Evolutionary conservation across 2,888 invertebrate genomes (phyloP).

Genomic region (Choreutis nemorana): DNA sequence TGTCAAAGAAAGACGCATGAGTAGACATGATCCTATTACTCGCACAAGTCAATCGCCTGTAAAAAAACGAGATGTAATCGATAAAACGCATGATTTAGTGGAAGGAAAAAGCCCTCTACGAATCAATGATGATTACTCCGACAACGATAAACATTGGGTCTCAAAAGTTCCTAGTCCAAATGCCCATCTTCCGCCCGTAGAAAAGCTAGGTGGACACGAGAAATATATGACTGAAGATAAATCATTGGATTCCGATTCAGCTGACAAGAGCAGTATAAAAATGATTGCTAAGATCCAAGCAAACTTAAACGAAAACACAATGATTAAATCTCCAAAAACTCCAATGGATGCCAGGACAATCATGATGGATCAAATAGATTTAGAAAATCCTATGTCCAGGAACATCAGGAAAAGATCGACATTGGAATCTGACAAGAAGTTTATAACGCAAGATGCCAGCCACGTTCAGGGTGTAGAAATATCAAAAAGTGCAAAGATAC

Average conservation of each 20-base stretch:
- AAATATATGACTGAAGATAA: slow-evolving; percentile 60
- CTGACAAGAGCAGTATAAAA: slow-evolving; percentile 50
- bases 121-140: slow-evolving; percentile 21
- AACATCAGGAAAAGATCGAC: slow-evolving; percentile 36
- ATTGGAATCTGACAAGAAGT: slow-evolving; percentile 46
- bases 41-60: slow-evolving; percentile 21
- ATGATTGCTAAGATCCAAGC: slow-evolving; percentile 61
- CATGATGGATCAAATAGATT: slow-evolving; percentile 36
- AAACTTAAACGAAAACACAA: slow-evolving; percentile 54
- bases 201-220: slow-evolving; percentile 45
- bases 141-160: slow-evolving; percentile 44
- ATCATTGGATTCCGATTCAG: slow-evolving; percentile 42
- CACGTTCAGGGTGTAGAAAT: slow-evolving; percentile 55
- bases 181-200: slow-evolving; percentile 43
- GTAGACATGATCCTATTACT: slow-evolving; percentile 18
- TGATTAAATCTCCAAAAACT: slow-evolving; percentile 60
- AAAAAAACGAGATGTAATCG: slow-evolving; percentile 20
- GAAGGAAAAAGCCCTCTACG: slow-evolving; percentile 28
- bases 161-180: slow-evolving; percentile 46
- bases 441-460: slow-evolving; percentile 44
- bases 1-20: slow-evolving; percentile 19
- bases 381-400: slow-evolving; percentile 29
- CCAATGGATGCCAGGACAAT: slow-evolving; percentile 58
- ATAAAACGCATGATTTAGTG: slow-evolving; percentile 17
- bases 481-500: slow-evolving; percentile 56